Base-by-base conservation (phyloP, 2,888 invertebrate genomes). In the Archips xylosteana region DNA sequence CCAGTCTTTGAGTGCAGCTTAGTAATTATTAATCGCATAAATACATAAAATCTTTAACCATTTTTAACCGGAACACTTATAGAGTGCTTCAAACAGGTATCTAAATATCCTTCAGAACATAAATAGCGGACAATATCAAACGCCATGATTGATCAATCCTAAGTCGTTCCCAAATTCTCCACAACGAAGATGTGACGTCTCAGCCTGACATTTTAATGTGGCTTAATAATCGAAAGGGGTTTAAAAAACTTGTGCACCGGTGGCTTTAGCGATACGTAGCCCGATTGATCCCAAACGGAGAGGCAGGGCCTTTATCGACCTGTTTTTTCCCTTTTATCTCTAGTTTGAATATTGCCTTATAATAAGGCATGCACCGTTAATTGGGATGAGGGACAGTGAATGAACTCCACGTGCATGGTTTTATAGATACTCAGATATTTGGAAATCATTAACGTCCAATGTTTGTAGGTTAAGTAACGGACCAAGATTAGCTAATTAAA, bases 191-290 rank as follows among this genome's bases (percentile, higher is more conserved):
- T 92, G 89, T 77, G 83, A 75, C 81, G 75, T 71, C 87, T 65
- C 85, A 86, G 90, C 61, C 86, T 84, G 85, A 91, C 86, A 89
- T 92, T 92, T 92, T 92, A 93, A 93, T 92, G 92, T 92, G 89
- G 89, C 87, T 90, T 93, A 93, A 93, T 93, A 94, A 93, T 91
- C 89, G 87, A 88, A 89, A 90, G 89, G 81, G 86, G 84, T 87
- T 87, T 79, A 92, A 90, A 89, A 80, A 77, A 80, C 81, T 81
- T 87, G 87, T 88, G 87, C 85, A 89, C 88, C 89, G 90, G 91
- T 92, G 91, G 92, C 92, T 94, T 92, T 89, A 91, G 92, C 92
- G 73, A 89, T 87, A 86, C 70, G 70, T 65, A 84, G 82, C 79
- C 82, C 87, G 89, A 92, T 94, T 92, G 92, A 92, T 92, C 92